phyloP scores from a whole-genome alignment of 1,140 invertebrate species.

The Ridgeia piscesae region DNA sequence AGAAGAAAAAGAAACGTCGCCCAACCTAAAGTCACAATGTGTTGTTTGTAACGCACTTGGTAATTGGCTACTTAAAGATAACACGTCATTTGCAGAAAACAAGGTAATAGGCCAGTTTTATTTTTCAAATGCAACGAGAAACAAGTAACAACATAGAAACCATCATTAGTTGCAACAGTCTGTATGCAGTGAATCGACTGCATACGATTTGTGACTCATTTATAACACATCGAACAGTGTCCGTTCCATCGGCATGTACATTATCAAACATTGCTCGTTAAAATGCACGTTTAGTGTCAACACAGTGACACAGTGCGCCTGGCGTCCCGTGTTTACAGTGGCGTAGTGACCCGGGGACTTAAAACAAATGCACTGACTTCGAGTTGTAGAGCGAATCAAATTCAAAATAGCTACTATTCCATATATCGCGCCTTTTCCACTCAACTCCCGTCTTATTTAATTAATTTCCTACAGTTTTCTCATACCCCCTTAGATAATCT shows the following conservation, averaged over 20 bases:
- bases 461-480: too few relatives aligned
- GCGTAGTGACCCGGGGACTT: too few relatives aligned
- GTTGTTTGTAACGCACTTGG: neutral
- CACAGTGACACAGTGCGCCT: too few relatives aligned
- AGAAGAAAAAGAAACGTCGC: too few relatives aligned
- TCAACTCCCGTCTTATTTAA: too few relatives aligned
- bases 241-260: neutral
- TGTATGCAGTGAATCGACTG: neutral
- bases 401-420: too few relatives aligned
- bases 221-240: neutral
- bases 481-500: too few relatives aligned
- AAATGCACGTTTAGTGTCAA: neutral
- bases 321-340: too few relatives aligned
- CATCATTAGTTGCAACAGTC: neutral
- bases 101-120: neutral
- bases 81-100: neutral
- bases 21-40: too few relatives aligned
- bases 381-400: too few relatives aligned
- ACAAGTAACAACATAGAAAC: neutral
- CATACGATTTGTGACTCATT: neutral
- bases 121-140: neutral
- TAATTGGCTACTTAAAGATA: neutral
- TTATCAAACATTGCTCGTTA: neutral
- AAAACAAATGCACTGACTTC: too few relatives aligned
- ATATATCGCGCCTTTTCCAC: too few relatives aligned